Evolutionary conservation across 2,113 vertebrate species (phyloP).

Genomic region (Cinclus mexicanus): DNA sequence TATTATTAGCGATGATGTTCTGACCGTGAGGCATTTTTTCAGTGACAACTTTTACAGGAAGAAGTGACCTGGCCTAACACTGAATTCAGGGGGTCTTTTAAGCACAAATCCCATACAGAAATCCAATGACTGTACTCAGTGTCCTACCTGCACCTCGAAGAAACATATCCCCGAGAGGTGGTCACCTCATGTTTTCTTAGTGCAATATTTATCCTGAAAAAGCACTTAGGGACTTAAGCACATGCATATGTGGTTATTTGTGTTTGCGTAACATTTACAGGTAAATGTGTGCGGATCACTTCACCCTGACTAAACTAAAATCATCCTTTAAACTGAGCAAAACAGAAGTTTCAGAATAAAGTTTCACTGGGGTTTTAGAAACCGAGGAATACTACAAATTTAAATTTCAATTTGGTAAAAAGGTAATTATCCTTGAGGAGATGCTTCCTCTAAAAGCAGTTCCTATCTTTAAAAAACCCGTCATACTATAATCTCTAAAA

Average conservation of each 20-base stretch:
- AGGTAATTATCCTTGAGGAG: not conserved
- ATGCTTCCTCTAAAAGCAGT: not conserved
- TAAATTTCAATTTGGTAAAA: not conserved
- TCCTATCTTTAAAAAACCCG: not conserved
- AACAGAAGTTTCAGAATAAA: not conserved
- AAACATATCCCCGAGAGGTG: not conserved
- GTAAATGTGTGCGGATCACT: not conserved
- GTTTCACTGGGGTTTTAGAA: not conserved
- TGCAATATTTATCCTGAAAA: not conserved
- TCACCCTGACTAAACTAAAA: not conserved
- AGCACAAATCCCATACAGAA: not conserved
- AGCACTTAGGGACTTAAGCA: not conserved
- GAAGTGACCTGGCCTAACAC: not conserved
- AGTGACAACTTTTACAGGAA: not conserved
- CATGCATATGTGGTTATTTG: accelerated
- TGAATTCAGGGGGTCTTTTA: not conserved
- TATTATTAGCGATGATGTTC: constrained; percentile 8
- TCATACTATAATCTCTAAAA: not conserved
- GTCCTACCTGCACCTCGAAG: not conserved
- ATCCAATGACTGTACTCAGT: not conserved
- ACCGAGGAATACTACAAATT: not conserved
- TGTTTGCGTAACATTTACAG: not conserved
- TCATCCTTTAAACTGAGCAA: not conserved
- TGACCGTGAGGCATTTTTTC: constrained; percentile 11
- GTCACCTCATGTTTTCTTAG: not conserved